Conservation (phyloP, 2,113 vertebrate genomes). For the Atlantisia rogersi region DNA sequence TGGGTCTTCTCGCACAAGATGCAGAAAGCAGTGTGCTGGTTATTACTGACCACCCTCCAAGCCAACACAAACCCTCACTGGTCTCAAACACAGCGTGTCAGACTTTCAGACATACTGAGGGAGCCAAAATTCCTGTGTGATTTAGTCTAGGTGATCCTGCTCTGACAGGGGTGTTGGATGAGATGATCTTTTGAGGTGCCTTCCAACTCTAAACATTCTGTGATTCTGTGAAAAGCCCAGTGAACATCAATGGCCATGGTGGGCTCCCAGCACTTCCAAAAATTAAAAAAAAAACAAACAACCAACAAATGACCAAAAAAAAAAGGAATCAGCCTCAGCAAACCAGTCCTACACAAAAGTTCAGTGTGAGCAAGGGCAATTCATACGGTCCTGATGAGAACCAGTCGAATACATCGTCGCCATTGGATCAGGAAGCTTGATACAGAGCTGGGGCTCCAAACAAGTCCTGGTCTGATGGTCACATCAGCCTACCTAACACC, state of each 20-base stretch:
- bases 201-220: too few relatives aligned
- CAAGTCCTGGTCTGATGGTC: background rate
- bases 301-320: too few relatives aligned
- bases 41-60: background rate
- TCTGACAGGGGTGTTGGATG: too few relatives aligned
- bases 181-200: too few relatives aligned
- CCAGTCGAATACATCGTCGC: background rate
- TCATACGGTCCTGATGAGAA: background rate
- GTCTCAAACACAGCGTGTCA: background rate
- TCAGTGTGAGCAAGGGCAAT: background rate
- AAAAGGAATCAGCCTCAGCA: background rate
- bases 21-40: background rate
- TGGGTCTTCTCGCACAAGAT: background rate
- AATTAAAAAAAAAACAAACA: background rate
- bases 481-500: background rate
- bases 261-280: background rate
- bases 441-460: background rate
- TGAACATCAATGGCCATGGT: rapidly evolving
- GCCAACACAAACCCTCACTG: rapidly evolving
- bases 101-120: background rate
- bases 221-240: background rate
- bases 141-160: too few relatives aligned
- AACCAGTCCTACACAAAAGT: background rate
- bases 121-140: background rate
- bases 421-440: background rate